Conservation (phyloP, 1,140 invertebrate species). For the Conus betulinus region DNA sequence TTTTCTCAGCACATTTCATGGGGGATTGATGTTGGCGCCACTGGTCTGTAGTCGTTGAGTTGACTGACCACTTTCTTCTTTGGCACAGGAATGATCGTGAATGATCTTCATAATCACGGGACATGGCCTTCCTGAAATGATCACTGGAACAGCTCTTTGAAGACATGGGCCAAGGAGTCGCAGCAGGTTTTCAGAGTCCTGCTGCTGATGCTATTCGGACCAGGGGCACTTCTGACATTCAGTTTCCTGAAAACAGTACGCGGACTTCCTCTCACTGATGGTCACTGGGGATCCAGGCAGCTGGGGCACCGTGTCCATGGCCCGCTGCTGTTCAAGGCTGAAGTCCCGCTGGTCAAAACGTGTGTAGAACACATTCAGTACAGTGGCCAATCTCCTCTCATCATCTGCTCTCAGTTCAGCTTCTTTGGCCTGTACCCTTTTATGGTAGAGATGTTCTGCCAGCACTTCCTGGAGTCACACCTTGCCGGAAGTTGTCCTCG, state of each 20-base stretch:
- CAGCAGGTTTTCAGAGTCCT: not conserved
- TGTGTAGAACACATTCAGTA: not conserved
- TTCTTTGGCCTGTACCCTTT: not conserved
- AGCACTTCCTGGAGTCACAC: not conserved
- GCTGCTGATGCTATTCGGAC: not conserved
- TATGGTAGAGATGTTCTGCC: not conserved
- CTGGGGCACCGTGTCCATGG: not conserved
- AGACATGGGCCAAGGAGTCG: not conserved
- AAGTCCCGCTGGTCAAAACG: not conserved
- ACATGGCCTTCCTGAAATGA: not conserved
- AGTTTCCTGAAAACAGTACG: not conserved
- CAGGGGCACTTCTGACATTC: not conserved
- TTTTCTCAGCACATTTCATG: not conserved
- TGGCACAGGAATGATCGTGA: not conserved
- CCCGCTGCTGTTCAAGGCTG: not conserved
- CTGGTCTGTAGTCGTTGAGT: conserved; percentile 11
- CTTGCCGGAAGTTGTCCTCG: not conserved
- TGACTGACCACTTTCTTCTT: not conserved
- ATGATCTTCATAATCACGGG: not conserved
- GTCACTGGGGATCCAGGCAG: not conserved
- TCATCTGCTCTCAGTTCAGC: not conserved
- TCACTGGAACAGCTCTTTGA: not conserved
- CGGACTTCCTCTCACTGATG: not conserved
- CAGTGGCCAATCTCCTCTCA: not conserved
- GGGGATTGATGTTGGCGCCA: not conserved